These are phyloP conservation scores for Pimephales promelas DNA, from an alignment of 2,113 vertebrate genomes.

Conservation along the genomic window DNA sequence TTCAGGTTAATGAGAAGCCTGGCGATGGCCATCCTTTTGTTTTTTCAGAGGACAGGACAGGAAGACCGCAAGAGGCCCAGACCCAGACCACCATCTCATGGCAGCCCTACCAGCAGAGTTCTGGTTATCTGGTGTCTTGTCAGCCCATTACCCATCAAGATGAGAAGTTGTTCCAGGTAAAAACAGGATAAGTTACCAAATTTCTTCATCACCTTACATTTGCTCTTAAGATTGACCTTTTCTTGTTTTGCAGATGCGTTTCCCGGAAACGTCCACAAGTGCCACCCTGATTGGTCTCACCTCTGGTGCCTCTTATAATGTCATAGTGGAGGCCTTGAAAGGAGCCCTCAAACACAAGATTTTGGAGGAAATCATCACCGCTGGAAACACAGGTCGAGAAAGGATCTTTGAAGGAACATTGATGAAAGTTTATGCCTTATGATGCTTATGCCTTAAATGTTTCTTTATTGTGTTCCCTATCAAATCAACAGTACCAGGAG, in stretches of 20 bases:
- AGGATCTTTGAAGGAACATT: neutral
- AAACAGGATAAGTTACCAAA: neutral
- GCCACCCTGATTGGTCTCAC: slow-evolving; percentile 93
- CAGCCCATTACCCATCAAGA: slow-evolving; percentile 78
- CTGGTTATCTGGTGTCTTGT: slow-evolving; percentile 90
- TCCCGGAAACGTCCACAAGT: slow-evolving; percentile 86
- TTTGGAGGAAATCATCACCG: slow-evolving; percentile 86
- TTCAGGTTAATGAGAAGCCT: slow-evolving; percentile 76
- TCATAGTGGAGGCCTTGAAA: slow-evolving; percentile 92
- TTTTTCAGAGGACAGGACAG: slow-evolving; percentile 80
- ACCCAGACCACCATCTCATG: slow-evolving; percentile 92
- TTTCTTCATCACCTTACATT: neutral
- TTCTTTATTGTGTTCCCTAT: neutral
- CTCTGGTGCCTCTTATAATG: slow-evolving; percentile 88
- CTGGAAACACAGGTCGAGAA: slow-evolving; percentile 83
- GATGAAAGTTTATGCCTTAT: neutral
- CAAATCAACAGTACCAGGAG: slow-evolving; percentile 72
- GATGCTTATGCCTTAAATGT: neutral
- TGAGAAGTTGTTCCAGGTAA: slow-evolving; percentile 90
- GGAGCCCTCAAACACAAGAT: slow-evolving; percentile 84
- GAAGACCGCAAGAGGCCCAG: slow-evolving; percentile 84
- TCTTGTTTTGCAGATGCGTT: slow-evolving; percentile 77
- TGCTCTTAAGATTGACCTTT: neutral
- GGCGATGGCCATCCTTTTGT: slow-evolving; percentile 67
- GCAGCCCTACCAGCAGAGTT: slow-evolving; percentile 85